These are phyloP conservation scores for Mythimna vitellina DNA, from an alignment of 2,888 invertebrate species.

Conservation along the genomic window DNA sequence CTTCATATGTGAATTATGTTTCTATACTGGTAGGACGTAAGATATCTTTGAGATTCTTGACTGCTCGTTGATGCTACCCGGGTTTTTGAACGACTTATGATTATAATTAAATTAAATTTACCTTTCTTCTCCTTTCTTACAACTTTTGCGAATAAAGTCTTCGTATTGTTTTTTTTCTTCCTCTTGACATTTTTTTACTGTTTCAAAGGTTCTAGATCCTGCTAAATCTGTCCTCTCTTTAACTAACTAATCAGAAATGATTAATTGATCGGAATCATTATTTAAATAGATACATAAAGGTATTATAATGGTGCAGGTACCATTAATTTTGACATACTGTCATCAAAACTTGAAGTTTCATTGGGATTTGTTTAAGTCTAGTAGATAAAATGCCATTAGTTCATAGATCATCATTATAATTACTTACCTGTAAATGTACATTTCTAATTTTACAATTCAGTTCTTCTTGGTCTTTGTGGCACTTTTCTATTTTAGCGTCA, in stretches of 20 bases:
- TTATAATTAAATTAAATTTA: slow-evolving; percentile 43
- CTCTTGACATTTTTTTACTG: slow-evolving; percentile 66
- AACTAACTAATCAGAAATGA: slow-evolving; percentile 53
- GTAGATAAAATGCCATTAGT: not conserved
- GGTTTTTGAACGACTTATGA: too few relatives aligned
- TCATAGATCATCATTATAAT: not conserved
- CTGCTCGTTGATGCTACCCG: too few relatives aligned
- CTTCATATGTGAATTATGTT: not conserved
- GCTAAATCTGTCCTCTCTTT: slow-evolving; percentile 61
- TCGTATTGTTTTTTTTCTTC: slow-evolving; percentile 68
- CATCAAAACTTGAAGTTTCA: not conserved
- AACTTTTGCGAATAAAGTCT: slow-evolving; percentile 71
- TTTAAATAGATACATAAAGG: not conserved
- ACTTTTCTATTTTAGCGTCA: slow-evolving; percentile 62
- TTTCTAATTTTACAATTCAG: slow-evolving; percentile 64
- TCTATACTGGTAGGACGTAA: not conserved
- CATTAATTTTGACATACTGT: too few relatives aligned
- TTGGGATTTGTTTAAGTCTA: not conserved
- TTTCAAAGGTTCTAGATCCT: slow-evolving; percentile 63
- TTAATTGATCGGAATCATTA: not conserved
- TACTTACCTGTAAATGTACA: slow-evolving; percentile 66
- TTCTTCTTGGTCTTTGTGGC: slow-evolving; percentile 68
- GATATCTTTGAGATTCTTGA: not conserved
- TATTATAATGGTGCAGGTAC: not conserved
- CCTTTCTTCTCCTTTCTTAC: slow-evolving; percentile 62